These are phyloP conservation scores for Autographa gamma DNA, from an alignment of 2,888 invertebrate species.

Conservation along the genomic window DNA sequence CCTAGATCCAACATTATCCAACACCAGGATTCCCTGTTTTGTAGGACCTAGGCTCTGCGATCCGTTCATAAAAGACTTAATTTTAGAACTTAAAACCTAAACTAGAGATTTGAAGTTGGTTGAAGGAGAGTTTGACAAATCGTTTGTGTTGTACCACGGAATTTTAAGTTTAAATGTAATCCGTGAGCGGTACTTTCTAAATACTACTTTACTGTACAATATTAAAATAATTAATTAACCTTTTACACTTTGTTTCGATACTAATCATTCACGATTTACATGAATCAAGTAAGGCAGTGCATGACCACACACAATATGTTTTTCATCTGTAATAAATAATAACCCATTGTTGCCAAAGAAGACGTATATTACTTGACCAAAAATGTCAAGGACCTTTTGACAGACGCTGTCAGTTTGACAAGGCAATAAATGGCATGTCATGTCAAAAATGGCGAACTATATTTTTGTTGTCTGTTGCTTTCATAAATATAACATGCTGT, in stretches of 20 bases:
- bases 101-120: too few species aligned
- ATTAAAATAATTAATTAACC: too few species aligned
- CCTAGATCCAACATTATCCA: too few species aligned
- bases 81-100: too few species aligned
- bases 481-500: neutral
- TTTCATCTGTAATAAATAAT: neutral
- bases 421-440: conserved; percentile 13
- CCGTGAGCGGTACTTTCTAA: too few species aligned
- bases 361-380: neutral
- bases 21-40: too few species aligned
- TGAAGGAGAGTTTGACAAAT: too few species aligned
- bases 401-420: conserved; percentile 24
- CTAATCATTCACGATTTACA: neutral
- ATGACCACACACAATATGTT: neutral
- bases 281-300: neutral
- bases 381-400: conserved; percentile 36
- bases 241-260: neutral
- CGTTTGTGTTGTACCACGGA: too few species aligned
- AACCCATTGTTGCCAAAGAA: neutral
- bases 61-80: too few species aligned
- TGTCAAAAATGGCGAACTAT: neutral
- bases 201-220: too few species aligned
- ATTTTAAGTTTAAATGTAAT: too few species aligned
- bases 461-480: neutral
- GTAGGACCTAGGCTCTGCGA: too few species aligned